Evolutionary conservation across 2,797 vertebrate genomes (phyloP), one percentile per base, ranked within the genome.

Genomic region (Astyanax mexicanus): DNA sequence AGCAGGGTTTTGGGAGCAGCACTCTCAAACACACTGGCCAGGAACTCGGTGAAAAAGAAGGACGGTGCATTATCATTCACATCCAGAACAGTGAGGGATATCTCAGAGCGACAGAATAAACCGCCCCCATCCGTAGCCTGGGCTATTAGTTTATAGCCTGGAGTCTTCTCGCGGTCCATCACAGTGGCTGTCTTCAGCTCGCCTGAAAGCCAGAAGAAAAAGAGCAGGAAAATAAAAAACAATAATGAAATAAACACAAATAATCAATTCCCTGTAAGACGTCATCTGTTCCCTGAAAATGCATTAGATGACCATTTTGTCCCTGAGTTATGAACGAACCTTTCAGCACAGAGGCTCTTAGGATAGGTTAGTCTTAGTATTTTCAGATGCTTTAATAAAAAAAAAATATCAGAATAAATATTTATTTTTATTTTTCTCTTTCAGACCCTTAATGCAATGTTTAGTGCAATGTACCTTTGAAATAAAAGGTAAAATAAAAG

Each of bases 111-210:
- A 86, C 98, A 99, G 92, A 93, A 98, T 72, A 95, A 91, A 10
- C 97, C 98, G 44, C 98, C 98, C 81, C 95, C 95, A 25, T 99
- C 98, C 5, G 95, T 94, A 45, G 97, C 98, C 89, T 95, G 96
- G 78, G 95, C 89, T 0, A 94, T 86, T 69, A 99, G 94, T 70
- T 93, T 89, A 87, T 99, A 98, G 79, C 88, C 80, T 23, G 92
- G 84, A 42, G 93, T 95, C 71, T 91, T 89, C 82, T 99, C 98
- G 3, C 95, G 92, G 86, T 99, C 97, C 78, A 99, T 93, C 17
- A 87, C 75, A 17, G 90, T 92, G 74, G 93, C 91, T 0, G 96
- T 98, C 80, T 95, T 96, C 75, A 99, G 83, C 84, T 99, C 97
- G 83, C 98, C 98, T 99, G 71, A 54, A 49, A 75, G n/a, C 58